Conservation (phyloP, 2,797 vertebrate genomes). For the Melanotaenia pygmaea region DNA sequence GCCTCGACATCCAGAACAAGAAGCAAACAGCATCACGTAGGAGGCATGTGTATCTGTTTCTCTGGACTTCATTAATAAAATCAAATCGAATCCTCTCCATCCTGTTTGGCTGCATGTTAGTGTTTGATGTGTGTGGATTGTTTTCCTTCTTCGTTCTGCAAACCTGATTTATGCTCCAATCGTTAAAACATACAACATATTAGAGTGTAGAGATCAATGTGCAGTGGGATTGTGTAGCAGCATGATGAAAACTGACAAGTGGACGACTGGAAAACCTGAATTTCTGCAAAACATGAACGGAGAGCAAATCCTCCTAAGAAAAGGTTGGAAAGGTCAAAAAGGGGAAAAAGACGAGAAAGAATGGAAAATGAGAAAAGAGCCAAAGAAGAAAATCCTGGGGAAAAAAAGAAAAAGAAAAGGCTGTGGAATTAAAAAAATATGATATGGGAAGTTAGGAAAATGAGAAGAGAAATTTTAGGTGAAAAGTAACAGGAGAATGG, state of each 20-base stretch:
- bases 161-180: background rate
- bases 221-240: background rate
- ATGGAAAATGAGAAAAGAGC: background rate
- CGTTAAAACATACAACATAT: background rate
- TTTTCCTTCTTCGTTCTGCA: conserved; percentile 3
- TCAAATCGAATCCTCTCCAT: conserved; percentile 6
- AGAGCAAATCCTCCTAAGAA: background rate
- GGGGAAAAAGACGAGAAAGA: background rate
- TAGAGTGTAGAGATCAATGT: background rate
- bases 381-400: no score
- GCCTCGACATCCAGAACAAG: conserved; percentile 6
- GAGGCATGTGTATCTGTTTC: background rate
- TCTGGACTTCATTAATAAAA: conserved; percentile 45
- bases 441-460: background rate
- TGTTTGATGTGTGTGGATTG: background rate
- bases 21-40: background rate
- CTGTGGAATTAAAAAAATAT: background rate
- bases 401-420: background rate
- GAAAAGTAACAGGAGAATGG: background rate
- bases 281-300: background rate
- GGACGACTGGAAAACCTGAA: background rate
- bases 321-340: background rate
- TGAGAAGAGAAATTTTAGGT: background rate
- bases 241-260: background rate
- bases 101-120: background rate